A percentile compares a stretch with the other conserved stretches of the same genome.
These are phyloP conservation scores for Drosophila falleni DNA, from an alignment of 2,888 invertebrate species.

Conservation along the genomic window DNA sequence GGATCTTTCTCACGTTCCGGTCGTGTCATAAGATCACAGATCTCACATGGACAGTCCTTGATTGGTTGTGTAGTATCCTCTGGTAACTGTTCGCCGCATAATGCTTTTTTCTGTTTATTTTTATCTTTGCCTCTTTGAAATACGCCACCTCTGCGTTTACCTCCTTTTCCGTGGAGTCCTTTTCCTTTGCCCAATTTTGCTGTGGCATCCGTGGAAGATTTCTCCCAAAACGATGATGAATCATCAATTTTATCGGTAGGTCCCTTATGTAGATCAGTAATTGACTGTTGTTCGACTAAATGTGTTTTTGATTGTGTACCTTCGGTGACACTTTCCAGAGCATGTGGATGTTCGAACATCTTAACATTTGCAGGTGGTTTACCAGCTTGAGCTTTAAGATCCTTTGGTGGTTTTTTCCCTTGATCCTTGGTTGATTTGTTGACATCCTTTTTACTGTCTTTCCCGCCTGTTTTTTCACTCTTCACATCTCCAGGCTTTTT, in stretches of 20 bases:
- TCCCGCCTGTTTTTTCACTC: neutral
- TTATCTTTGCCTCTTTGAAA: no score
- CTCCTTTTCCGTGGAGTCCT: neutral
- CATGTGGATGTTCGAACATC: neutral
- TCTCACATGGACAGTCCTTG: conserved; percentile 27
- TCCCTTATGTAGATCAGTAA: neutral
- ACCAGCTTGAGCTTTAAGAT: neutral
- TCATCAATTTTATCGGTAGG: neutral
- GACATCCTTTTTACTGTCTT: neutral
- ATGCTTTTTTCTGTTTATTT: neutral
- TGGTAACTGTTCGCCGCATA: neutral
- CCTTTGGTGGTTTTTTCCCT: neutral
- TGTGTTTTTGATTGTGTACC: neutral
- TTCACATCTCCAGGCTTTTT: neutral
- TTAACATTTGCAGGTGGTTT: neutral
- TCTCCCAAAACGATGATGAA: neutral
- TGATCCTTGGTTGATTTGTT: neutral
- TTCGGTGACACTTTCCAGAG: neutral
- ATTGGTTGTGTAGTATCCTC: neutral
- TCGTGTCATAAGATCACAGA: conserved; percentile 41
- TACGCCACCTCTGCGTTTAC: neutral
- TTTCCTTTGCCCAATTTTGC: neutral
- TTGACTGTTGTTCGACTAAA: neutral
- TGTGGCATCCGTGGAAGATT: neutral
- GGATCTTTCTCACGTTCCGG: conserved; percentile 36